These are phyloP conservation scores for Lottia scabra DNA, from an alignment of 2,888 invertebrate species.

Conservation along the genomic window DNA sequence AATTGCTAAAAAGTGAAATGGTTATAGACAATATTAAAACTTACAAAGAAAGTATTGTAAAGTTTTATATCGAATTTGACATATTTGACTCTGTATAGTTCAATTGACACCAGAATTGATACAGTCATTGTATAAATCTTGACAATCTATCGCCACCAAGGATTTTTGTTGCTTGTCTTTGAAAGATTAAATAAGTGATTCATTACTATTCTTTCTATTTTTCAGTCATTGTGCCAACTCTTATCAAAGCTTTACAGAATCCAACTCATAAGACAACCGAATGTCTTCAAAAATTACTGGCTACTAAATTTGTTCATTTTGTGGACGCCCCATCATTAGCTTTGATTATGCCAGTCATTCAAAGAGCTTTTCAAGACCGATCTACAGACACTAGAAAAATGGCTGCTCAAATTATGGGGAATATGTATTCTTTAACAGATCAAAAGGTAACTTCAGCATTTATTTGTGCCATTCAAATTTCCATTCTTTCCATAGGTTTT, in stretches of 20 bases:
- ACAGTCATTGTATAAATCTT: too few relatives aligned
- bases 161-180: too few relatives aligned
- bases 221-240: conserved; percentile 70
- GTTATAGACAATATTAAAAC: too few relatives aligned
- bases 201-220: not conserved
- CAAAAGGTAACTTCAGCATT: conserved; percentile 77
- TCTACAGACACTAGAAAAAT: conserved; percentile 98
- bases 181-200: too few relatives aligned
- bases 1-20: too few relatives aligned
- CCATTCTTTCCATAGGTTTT: too few relatives aligned
- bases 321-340: conserved; percentile 99
- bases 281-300: conserved; percentile 86
- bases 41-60: too few relatives aligned
- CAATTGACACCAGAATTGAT: too few relatives aligned
- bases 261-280: conserved; percentile 94
- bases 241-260: conserved; percentile 92
- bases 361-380: conserved; percentile 96
- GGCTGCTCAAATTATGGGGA: conserved; percentile 99
- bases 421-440: conserved; percentile 99
- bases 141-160: too few relatives aligned
- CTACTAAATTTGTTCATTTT: conserved; percentile 92
- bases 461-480: too few relatives aligned
- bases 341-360: conserved; percentile 98
- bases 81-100: too few relatives aligned
- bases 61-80: too few relatives aligned